Percentiles rank a stretch among this genome's conserved stretches.
Evolutionary conservation across 2,888 invertebrate species (phyloP).

Genomic region (Stenodera caucasica): DNA sequence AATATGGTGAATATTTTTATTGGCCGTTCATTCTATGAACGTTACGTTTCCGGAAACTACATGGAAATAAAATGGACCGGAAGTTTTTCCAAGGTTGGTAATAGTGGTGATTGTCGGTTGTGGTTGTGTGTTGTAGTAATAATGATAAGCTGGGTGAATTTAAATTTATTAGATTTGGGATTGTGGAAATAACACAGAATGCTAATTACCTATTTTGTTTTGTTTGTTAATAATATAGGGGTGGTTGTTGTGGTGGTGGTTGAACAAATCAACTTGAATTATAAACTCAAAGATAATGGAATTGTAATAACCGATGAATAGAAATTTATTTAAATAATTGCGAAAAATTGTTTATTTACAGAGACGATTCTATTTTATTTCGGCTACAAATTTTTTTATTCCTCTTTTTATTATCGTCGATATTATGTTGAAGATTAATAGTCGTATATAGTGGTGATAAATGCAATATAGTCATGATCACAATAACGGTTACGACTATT

Average conservation of each 20-base stretch:
- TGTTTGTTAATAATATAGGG: neutral
- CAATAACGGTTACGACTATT: neutral
- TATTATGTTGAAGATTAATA: constrained; percentile 3
- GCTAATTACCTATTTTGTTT: constrained; percentile 5
- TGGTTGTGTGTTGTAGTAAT: neutral
- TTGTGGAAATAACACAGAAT: constrained; percentile 5
- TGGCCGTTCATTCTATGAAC: constrained; percentile 27
- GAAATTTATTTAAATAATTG: neutral
- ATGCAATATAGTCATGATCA: neutral
- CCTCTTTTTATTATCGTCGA: neutral
- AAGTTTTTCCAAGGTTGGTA: neutral
- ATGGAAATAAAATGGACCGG: neutral
- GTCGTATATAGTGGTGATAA: neutral
- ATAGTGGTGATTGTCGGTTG: neutral
- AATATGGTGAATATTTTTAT: too few species aligned
- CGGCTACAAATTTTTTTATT: neutral
- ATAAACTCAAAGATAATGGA: neutral
- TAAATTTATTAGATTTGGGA: constrained; percentile 9
- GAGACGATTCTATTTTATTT: neutral
- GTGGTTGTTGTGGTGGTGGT: neutral
- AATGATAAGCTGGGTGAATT: constrained; percentile 7
- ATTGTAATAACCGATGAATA: neutral
- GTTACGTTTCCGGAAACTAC: constrained; percentile 12
- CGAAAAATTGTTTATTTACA: constrained; percentile 1
- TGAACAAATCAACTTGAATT: constrained; percentile 5